phyloP scores from a whole-genome alignment of 53 echinoderm and acorn worm genomes.

The Echinometra lucunter region DNA sequence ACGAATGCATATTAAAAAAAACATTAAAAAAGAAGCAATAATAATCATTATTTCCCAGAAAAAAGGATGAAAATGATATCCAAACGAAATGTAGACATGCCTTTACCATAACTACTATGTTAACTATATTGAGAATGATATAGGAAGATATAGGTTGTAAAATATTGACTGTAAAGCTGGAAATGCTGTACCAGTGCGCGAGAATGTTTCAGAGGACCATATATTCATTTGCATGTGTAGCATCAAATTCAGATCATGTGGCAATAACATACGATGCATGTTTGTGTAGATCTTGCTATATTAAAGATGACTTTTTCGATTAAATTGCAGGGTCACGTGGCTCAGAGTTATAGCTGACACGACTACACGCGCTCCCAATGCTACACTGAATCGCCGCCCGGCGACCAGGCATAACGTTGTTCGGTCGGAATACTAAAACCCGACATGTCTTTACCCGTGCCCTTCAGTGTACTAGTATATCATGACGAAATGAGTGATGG shows the following conservation, averaged over 20 bases:
- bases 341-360: background rate
- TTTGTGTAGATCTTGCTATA: conserved; percentile 15
- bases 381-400: background rate
- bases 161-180: too few species aligned
- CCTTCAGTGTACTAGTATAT: background rate
- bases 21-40: too few species aligned
- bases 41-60: too few species aligned
- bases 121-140: too few species aligned
- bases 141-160: too few species aligned
- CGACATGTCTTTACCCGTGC: background rate
- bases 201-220: background rate
- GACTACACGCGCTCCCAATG: background rate
- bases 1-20: too few species aligned
- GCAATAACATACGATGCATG: conserved; percentile 11
- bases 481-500: background rate
- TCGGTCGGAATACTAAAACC: background rate
- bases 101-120: too few species aligned
- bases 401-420: background rate
- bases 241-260: background rate
- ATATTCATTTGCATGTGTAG: background rate
- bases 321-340: conserved; percentile 22
- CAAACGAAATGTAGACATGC: too few species aligned
- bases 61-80: too few species aligned
- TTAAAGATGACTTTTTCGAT: conserved; percentile 21
- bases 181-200: background rate